Conservation (phyloP, 2,113 vertebrate genomes). For the Heloderma charlesbogerti region DNA sequence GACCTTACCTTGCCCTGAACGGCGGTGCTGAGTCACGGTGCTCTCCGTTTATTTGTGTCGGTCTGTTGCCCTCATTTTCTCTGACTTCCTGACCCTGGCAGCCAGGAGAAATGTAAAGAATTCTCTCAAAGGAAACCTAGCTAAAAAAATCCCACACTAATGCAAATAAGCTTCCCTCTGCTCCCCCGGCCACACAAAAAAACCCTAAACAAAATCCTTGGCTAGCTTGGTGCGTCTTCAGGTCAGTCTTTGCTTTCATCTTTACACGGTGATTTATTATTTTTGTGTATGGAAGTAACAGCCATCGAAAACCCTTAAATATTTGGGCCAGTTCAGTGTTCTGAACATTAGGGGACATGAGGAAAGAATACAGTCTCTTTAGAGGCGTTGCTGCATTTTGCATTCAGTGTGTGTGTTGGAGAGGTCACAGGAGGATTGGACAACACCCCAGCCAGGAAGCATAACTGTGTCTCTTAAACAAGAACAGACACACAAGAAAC, state of each 20-base stretch:
- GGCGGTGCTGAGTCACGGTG: rapidly evolving
- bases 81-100: not conserved
- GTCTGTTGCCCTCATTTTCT: not conserved
- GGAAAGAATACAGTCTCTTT: not conserved
- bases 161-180: no score
- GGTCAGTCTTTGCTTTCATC: constrained; percentile 38
- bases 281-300: constrained; percentile 36
- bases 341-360: not conserved
- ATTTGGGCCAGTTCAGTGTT: not conserved
- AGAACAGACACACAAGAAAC: no score
- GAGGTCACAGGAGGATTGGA: not conserved
- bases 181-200: not conserved
- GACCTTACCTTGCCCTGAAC: not conserved
- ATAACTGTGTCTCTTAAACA: no score
- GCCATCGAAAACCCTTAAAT: not conserved
- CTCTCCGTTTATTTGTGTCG: constrained; percentile 4
- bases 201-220: not conserved
- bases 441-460: no score
- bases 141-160: not conserved
- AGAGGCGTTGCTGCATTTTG: constrained; percentile 5
- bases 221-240: not conserved
- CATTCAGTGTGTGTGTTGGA: not conserved
- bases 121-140: not conserved
- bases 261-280: not conserved
- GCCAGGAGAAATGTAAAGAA: constrained; percentile 31